Base-by-base conservation (phyloP, 2,888 invertebrate species). In the Seira musarum region DNA sequence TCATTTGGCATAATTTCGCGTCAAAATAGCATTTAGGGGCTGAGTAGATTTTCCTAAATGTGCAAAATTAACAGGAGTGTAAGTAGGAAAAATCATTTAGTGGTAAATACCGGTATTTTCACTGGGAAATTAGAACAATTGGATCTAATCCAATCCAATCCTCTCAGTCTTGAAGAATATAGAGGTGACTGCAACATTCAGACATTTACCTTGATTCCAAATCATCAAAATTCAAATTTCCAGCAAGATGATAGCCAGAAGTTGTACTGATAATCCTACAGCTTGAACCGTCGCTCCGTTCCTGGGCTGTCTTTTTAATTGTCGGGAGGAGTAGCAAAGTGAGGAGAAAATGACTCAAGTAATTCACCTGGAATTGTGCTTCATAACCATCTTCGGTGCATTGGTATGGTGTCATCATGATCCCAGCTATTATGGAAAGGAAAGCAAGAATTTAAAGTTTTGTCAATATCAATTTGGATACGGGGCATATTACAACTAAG, bases 291-390 rank as follows among this genome's bases (percentile, higher is more conserved):
- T 72, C 25, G 1, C 63, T 15, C 22, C 63, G 17, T 13, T 46
- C 69, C 30, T 24, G 90, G 2, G 93, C 93, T 19, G 91, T 93
- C 2, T 90, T 89, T 88, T 92, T 93, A 81, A 97, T 88, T 53
- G n/a, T n/a, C n/a, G n/a, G n/a, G n/a, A n/a, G n/a, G n/a, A n/a
- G n/a, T n/a, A n/a, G n/a, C n/a, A n/a, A n/a, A n/a, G n/a, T n/a
- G n/a, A n/a, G n/a, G n/a, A n/a, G n/a, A n/a, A n/a, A n/a, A n/a
- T n/a, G n/a, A 92, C 96, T 94, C 86, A 97, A 90, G 89, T 96
- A 95, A 89, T 97, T 97, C 6, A 94, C 93, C 71, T 93, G 94
- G 89, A 96, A 93, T 87, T 96, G 96, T n/a, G 92, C 92, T 89
- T 97, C 97, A 87, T 92, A 93, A 0, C 95, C 96, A 88, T 97